Conservation (phyloP, 1,140 invertebrate species). For the Diabrotica undecimpunctata region DNA sequence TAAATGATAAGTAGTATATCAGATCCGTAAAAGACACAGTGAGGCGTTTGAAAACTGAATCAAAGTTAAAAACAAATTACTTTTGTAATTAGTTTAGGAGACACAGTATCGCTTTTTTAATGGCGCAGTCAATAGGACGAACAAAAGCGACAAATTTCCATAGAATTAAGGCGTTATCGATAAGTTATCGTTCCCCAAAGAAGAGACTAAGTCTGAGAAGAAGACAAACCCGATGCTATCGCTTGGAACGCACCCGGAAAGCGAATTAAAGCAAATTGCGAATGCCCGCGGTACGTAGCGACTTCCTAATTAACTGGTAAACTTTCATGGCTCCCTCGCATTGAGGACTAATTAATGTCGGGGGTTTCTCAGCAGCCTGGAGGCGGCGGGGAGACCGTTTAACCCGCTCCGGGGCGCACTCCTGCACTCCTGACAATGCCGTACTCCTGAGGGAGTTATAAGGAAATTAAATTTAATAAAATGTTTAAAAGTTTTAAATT, state of each 20-base stretch:
- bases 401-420: constrained; percentile 23
- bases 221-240: constrained; percentile 10
- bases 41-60: too few relatives aligned
- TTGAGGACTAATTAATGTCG: constrained; percentile 46
- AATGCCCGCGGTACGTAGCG: constrained; percentile 26
- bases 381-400: constrained; percentile 25
- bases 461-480: too few relatives aligned
- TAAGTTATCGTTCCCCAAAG: not conserved
- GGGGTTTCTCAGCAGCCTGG: constrained; percentile 27
- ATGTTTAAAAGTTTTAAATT: too few relatives aligned
- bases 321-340: constrained; percentile 46
- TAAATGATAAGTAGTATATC: too few relatives aligned
- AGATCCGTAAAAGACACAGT: too few relatives aligned
- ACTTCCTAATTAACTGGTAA: constrained; percentile 48
- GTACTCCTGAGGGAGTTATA: constrained; percentile 23
- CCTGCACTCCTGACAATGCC: not conserved
- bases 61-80: too few relatives aligned
- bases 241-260: constrained; percentile 10
- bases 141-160: constrained; percentile 4
- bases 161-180: not conserved
- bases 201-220: constrained; percentile 1
- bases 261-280: constrained; percentile 19
- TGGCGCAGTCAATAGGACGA: not conserved
- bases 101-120: too few relatives aligned
- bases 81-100: too few relatives aligned